Conservation (phyloP, 1,140 invertebrate genomes). For the Drosophila novamexicana region DNA sequence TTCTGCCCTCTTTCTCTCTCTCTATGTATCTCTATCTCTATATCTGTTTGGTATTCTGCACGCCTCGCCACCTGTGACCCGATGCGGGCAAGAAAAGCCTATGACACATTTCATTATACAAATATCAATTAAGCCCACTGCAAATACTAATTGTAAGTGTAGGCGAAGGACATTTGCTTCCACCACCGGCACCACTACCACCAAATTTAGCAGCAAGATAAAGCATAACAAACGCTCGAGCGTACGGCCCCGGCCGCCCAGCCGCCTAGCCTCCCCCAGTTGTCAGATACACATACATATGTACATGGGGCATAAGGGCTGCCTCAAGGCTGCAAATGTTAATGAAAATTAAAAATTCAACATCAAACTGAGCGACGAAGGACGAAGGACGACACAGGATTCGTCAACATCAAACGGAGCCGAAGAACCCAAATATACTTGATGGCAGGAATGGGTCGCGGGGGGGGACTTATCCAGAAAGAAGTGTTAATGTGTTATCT, state of each 20-base stretch:
- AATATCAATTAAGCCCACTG: conserved; percentile 78
- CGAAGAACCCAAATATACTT: conserved; percentile 42
- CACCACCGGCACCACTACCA: conserved; percentile 23
- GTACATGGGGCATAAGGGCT: conserved; percentile 51
- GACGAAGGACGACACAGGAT: conserved; percentile 29
- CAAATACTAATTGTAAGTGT: conserved; percentile 73
- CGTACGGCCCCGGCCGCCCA: background rate
- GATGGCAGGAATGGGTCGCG: background rate
- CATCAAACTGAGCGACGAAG: conserved; percentile 64
- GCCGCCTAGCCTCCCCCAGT: background rate
- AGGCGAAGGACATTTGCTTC: conserved; percentile 38
- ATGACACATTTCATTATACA: conserved; percentile 80
- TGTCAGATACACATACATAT: background rate
- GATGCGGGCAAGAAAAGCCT: conserved; percentile 71
- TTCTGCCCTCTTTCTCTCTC: background rate
- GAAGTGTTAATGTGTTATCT: conserved; percentile 81
- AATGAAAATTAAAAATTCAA: conserved; percentile 84
- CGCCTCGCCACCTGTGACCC: conserved; percentile 36
- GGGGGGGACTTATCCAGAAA: conserved; percentile 30
- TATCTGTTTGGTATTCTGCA: background rate
- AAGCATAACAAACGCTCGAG: conserved; percentile 9
- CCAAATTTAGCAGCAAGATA: conserved; percentile 23
- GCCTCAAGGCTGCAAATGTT: conserved; percentile 63
- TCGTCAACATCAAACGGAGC: conserved; percentile 52
- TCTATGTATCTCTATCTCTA: background rate